phyloP scores from a whole-genome alignment of 1,140 invertebrate genomes.

The Drosophila kohkoa region DNA sequence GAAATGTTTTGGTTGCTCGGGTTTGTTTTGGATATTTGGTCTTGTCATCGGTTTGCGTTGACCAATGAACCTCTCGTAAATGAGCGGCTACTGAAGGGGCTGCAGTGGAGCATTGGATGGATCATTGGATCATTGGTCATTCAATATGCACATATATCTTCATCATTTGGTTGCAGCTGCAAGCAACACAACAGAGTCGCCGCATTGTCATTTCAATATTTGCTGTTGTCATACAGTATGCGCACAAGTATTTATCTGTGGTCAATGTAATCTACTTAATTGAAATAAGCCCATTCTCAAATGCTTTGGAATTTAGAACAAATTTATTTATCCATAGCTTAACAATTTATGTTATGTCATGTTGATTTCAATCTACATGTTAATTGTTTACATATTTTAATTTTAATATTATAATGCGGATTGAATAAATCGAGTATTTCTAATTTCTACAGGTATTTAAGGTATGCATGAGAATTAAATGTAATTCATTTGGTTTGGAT shows the following conservation, averaged over 20 bases:
- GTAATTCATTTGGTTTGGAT: too few species aligned
- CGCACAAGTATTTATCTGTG: conserved; percentile 46
- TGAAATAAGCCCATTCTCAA: conserved; percentile 11
- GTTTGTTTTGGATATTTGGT: conserved; percentile 39
- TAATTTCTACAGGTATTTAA: neutral
- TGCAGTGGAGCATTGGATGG: conserved; percentile 30
- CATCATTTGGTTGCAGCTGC: conserved; percentile 48
- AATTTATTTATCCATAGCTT: conserved; percentile 21
- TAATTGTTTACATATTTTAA: neutral
- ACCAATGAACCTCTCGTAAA: conserved; percentile 24
- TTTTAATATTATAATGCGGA: too few species aligned
- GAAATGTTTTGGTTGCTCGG: conserved; percentile 35
- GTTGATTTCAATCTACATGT: conserved; percentile 1
- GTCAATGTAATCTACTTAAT: conserved; percentile 54
- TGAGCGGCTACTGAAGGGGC: conserved; percentile 34
- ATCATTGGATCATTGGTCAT: conserved; percentile 60
- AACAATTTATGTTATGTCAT: neutral
- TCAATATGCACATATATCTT: conserved; percentile 61
- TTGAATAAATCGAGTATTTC: neutral
- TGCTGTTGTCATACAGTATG: conserved; percentile 36
- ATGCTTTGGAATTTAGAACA: conserved; percentile 30
- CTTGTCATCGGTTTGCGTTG: conserved; percentile 46
- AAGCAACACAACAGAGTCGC: conserved; percentile 39
- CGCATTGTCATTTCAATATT: conserved; percentile 58
- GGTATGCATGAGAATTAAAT: neutral